Evolutionary conservation across 2,113 vertebrate species (phyloP).

Genomic region (Lepus europaeus): DNA sequence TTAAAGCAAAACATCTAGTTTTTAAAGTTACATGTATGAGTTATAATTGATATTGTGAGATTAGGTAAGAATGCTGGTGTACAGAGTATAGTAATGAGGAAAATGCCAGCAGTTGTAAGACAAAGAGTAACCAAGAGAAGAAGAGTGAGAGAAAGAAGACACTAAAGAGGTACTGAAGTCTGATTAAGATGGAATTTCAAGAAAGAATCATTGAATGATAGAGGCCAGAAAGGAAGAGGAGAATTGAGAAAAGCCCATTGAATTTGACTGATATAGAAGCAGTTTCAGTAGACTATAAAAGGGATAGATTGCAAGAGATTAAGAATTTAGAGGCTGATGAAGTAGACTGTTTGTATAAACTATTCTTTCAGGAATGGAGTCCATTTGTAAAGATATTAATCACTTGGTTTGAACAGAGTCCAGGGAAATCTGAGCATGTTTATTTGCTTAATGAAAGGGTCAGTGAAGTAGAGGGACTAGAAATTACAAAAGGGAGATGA

Average conservation of each 20-base stretch:
- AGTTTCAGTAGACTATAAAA: slow-evolving; percentile 6
- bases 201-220: slow-evolving; percentile 52
- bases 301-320: slow-evolving; percentile 74
- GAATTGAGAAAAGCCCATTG: slow-evolving; percentile 40
- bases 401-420: slow-evolving; percentile 57
- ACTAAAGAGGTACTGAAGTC: slow-evolving; percentile 9
- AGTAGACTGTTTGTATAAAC: slow-evolving; percentile 57
- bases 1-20: slow-evolving; percentile 26
- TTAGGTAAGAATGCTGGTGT: slow-evolving; percentile 17
- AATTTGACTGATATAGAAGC: slow-evolving; percentile 23
- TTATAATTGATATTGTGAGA: slow-evolving; percentile 22
- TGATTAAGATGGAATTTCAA: slow-evolving; percentile 53
- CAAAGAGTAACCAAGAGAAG: slow-evolving; percentile 9
- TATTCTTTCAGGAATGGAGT: slow-evolving; percentile 59
- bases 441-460: slow-evolving; percentile 67
- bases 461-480: slow-evolving; percentile 40
- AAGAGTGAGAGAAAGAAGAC: slow-evolving; percentile 11
- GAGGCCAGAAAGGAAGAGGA: slow-evolving; percentile 4
- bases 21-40: slow-evolving; percentile 4
- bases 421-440: slow-evolving; percentile 66
- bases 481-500: slow-evolving; percentile 50
- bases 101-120: slow-evolving; percentile 38
- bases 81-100: background rate
- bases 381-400: slow-evolving; percentile 64
- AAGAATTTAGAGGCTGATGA: slow-evolving; percentile 1